phyloP scores from a whole-genome alignment of 2,888 invertebrate genomes.

The Dexiosoma caninum region DNA sequence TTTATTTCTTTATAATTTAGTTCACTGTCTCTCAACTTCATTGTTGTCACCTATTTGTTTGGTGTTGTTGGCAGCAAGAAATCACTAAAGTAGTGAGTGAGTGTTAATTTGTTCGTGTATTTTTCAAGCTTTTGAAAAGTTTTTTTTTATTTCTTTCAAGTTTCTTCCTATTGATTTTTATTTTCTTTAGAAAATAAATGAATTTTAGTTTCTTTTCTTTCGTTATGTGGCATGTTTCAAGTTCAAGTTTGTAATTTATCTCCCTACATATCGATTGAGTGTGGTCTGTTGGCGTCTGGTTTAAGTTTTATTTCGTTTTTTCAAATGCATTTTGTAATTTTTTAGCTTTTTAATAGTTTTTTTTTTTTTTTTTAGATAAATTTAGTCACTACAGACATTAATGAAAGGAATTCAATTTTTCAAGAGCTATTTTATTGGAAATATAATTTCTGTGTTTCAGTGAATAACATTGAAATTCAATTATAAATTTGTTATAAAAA shows the following conservation, averaged over 20 bases:
- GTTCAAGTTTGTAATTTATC: slow-evolving; percentile 64
- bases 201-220: slow-evolving; percentile 12
- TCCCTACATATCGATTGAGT: slow-evolving; percentile 49
- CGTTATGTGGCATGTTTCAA: slow-evolving; percentile 46
- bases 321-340: neutral
- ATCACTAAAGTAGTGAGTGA: neutral
- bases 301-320: neutral
- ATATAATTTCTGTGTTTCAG: neutral
- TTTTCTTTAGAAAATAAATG: slow-evolving; percentile 38
- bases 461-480: neutral
- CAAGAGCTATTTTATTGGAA: neutral
- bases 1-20: slow-evolving; percentile 21
- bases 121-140: neutral
- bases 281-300: slow-evolving; percentile 9
- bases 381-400: neutral
- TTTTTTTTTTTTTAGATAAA: neutral
- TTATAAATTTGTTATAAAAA: too few relatives aligned
- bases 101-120: slow-evolving; percentile 17
- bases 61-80: neutral
- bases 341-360: slow-evolving; percentile 15
- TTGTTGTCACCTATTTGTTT: slow-evolving; percentile 55
- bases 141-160: slow-evolving; percentile 12
- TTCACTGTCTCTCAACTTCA: slow-evolving; percentile 46
- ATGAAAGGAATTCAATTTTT: neutral
- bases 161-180: slow-evolving; percentile 25